Base-by-base conservation (phyloP, 2,797 vertebrate genomes). In the Bufotes viridis region DNA sequence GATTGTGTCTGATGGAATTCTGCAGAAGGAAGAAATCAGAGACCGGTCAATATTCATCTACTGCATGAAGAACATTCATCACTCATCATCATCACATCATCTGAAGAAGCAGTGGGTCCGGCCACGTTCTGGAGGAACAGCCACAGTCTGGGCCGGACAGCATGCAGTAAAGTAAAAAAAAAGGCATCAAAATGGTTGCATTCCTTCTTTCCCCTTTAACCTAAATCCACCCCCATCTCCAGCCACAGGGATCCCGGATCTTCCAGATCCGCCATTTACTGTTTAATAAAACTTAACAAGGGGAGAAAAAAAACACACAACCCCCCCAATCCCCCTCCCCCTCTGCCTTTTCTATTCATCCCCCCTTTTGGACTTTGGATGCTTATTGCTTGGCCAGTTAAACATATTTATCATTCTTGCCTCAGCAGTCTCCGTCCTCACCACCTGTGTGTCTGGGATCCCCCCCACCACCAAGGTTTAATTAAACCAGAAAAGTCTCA, bases 1-100 rank as follows among this genome's bases (percentile, higher is more conserved):
- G 96, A 92, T 99, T 99, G 96, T 99, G 98, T 81, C 98, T 95
- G 92, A 99, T 98, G 67, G 98, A 98, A 90, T 99, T 99, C 98
- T 99, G 93, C 65, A 92, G 80, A 15, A 51, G n/a, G 65, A 86
- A 57, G 18, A 76, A 85, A 14, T 65, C 86, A 84, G 24, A 82
- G 53, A 67, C 14, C 85, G 61, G 90, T 90, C 78, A 75, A 0
- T 55, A 53, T 24, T 53, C 15, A 14, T 53, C 7, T 14, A 67
- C 5, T 29, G 6, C 15, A 74, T 60, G 26, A 42, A 70, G 14
- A 67, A 70, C 17, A 78, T 17, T 17, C 7, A 42, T 81, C 26
- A 74, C 5, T 9, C 17, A 34, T 8, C 26, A 10, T 42, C 29
- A 26, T 14, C 65, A 3, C 4, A 26, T 26, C 5, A 42, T 42